phyloP scores from a whole-genome alignment of 53 echinoderm and acorn worm species.

The Hippasteria phrygiana region DNA sequence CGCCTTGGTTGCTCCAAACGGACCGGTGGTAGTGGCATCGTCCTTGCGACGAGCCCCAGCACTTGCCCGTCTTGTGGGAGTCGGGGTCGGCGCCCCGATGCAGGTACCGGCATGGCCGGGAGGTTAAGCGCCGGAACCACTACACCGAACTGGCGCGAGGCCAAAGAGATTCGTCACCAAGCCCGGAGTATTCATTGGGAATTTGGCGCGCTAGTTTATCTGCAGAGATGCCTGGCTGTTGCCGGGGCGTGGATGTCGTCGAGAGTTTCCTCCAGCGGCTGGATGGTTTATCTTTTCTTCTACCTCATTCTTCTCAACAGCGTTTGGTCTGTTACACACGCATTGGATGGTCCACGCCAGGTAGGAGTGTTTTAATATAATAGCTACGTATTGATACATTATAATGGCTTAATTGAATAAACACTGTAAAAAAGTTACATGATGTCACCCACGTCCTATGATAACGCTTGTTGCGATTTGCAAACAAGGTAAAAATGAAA shows the following conservation, averaged over 20 bases:
- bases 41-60: neutral
- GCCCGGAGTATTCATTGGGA: neutral
- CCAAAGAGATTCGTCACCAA: slow-evolving; percentile 4
- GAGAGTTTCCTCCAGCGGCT: neutral
- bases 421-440: too few relatives aligned
- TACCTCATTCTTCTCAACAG: slow-evolving; percentile 49
- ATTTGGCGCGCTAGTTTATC: slow-evolving; percentile 20
- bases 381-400: neutral
- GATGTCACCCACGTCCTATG: too few relatives aligned
- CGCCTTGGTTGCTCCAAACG: neutral
- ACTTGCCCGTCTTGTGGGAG: slow-evolving; percentile 40
- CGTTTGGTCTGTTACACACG: slow-evolving; percentile 9
- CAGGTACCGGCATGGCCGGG: slow-evolving; percentile 44
- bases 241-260: slow-evolving; percentile 31
- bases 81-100: slow-evolving; percentile 28
- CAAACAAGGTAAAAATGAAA: too few relatives aligned
- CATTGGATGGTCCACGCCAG: slow-evolving; percentile 25
- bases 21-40: neutral
- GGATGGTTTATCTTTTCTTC: slow-evolving; percentile 61
- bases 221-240: slow-evolving; percentile 13
- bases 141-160: slow-evolving; percentile 37
- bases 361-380: slow-evolving; percentile 1
- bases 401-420: too few relatives aligned
- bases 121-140: slow-evolving; percentile 35
- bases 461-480: too few relatives aligned